Conservation (phyloP, 2,888 invertebrate genomes). For the Tridacna crocea region DNA sequence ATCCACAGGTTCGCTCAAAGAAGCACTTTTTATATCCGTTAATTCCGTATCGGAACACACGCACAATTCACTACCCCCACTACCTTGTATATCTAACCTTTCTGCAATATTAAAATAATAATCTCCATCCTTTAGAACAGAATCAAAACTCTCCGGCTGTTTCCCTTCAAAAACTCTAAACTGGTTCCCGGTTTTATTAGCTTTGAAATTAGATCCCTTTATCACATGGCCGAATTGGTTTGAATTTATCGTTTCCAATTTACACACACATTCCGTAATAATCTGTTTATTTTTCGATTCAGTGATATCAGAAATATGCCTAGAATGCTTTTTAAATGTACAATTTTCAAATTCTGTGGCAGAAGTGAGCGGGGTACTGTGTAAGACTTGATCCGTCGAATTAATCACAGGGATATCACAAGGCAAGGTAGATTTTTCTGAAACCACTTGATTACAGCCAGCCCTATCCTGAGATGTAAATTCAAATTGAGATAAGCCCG, state of each 20-base stretch:
- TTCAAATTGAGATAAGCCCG: slow-evolving; percentile 52
- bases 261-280: slow-evolving; percentile 12
- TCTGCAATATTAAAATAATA: slow-evolving; percentile 21
- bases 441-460: slow-evolving; percentile 50
- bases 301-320: slow-evolving; percentile 15
- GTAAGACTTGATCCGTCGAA: slow-evolving; percentile 31
- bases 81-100: neutral
- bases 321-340: slow-evolving; percentile 29
- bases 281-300: neutral
- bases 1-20: neutral
- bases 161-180: slow-evolving; percentile 15
- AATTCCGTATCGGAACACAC: neutral
- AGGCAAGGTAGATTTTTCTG: slow-evolving; percentile 50
- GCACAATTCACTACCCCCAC: neutral
- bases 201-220: slow-evolving; percentile 13
- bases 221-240: slow-evolving; percentile 4
- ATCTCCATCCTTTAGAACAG: slow-evolving; percentile 4
- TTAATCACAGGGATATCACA: slow-evolving; percentile 38
- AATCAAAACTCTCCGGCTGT: slow-evolving; percentile 9
- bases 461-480: slow-evolving; percentile 53
- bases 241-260: slow-evolving; percentile 2
- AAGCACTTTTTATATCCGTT: neutral
- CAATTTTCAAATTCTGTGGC: slow-evolving; percentile 29
- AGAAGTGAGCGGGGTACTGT: slow-evolving; percentile 38
- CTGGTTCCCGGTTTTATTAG: slow-evolving; percentile 21